These are phyloP conservation scores for Sitobion miscanthi DNA, from an alignment of 1,140 invertebrate genomes.

Conservation along the genomic window DNA sequence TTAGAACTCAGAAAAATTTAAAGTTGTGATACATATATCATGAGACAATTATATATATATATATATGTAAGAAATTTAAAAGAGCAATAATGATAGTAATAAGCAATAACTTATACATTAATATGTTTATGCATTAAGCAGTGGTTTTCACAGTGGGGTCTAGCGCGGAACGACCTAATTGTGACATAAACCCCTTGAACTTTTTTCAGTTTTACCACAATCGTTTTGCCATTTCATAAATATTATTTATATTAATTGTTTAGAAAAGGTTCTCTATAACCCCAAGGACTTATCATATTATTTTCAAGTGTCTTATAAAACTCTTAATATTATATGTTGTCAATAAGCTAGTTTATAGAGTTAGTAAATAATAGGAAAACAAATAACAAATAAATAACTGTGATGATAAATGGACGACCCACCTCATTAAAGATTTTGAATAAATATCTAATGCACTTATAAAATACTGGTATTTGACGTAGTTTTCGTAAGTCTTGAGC, in stretches of 20 bases:
- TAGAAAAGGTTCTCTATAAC: background rate
- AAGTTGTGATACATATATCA: background rate
- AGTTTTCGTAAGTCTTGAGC: background rate
- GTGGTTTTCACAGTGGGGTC: background rate
- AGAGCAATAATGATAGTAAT: background rate
- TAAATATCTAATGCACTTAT: background rate
- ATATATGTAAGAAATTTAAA: background rate
- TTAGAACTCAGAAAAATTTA: background rate
- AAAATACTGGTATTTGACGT: background rate
- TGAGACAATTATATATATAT: background rate
- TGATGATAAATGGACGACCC: background rate
- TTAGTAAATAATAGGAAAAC: background rate
- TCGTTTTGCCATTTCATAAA: background rate
- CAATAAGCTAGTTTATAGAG: background rate
- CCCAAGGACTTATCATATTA: background rate
- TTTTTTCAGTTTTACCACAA: constrained; percentile 8
- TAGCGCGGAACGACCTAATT: constrained; percentile 48
- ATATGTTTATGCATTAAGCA: constrained; percentile 9
- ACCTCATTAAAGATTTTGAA: background rate
- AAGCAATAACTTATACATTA: constrained; percentile 1
- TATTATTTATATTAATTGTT: background rate
- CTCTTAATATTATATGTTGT: background rate
- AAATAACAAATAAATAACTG: background rate
- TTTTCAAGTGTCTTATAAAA: background rate
- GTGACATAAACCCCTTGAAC: constrained; percentile 44